Conservation (phyloP, 2,797 vertebrate species). For the Betta splendens region DNA sequence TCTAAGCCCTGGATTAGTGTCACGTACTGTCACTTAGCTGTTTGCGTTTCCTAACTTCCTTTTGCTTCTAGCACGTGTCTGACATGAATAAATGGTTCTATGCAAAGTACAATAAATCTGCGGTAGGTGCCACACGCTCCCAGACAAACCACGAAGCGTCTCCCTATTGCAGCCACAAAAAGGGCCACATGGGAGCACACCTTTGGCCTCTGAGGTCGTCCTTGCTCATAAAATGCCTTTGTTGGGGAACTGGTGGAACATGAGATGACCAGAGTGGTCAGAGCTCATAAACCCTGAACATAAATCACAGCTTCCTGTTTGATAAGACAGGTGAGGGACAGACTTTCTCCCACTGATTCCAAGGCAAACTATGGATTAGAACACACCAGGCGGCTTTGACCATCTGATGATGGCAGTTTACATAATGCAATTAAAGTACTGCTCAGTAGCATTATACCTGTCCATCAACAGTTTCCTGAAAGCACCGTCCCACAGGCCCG, state of each 20-base stretch:
- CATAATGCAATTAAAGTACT: constrained; percentile 16
- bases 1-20: constrained; percentile 31
- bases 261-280: constrained; percentile 43
- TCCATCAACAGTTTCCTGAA: constrained; percentile 87
- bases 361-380: constrained; percentile 2
- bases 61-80: neutral
- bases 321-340: constrained; percentile 24
- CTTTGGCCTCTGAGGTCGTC: constrained; percentile 27
- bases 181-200: constrained; percentile 20
- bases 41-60: constrained; percentile 5
- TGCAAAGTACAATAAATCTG: constrained; percentile 22
- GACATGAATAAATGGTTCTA: constrained; percentile 6
- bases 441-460: constrained; percentile 86
- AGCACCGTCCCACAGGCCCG: constrained; percentile 87
- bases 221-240: constrained; percentile 40
- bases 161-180: constrained; percentile 15
- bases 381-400: constrained; percentile 22
- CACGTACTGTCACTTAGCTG: constrained; percentile 21
- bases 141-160: constrained; percentile 16
- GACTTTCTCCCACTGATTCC: constrained; percentile 20
- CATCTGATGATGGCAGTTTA: constrained; percentile 26
- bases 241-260: constrained; percentile 36
- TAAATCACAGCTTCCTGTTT: constrained; percentile 52
- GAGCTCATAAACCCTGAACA: constrained; percentile 47
- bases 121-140: neutral